Evolutionary conservation across 2,113 vertebrate genomes (phyloP).

Genomic region (Prionailurus viverrinus): DNA sequence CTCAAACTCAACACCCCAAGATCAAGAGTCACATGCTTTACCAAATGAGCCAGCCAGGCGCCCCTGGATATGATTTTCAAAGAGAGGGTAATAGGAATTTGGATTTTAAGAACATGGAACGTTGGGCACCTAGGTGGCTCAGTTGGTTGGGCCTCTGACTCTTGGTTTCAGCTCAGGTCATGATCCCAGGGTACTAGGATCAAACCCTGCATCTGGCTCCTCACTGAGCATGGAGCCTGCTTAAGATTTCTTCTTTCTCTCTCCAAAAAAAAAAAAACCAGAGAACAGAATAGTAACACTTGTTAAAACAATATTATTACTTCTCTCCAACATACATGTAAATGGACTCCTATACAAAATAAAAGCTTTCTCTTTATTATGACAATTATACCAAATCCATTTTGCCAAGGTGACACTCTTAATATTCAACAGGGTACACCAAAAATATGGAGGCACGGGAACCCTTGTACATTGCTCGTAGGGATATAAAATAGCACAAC

Average conservation of each 20-base stretch:
- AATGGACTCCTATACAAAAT: background rate
- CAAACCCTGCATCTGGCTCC: too few species aligned
- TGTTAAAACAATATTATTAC: constrained; percentile 34
- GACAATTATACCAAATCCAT: background rate
- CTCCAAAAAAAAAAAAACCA: too few species aligned
- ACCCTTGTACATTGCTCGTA: background rate
- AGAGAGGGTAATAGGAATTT: background rate
- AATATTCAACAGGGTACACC: constrained; percentile 33
- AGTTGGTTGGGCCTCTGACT: too few species aligned
- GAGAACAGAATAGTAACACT: background rate
- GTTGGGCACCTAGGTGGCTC: too few species aligned
- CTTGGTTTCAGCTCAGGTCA: too few species aligned
- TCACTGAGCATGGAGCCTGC: too few species aligned
- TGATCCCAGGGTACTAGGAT: too few species aligned
- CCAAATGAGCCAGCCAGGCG: too few species aligned
- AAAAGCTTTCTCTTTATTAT: background rate
- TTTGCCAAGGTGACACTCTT: background rate
- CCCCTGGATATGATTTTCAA: too few species aligned
- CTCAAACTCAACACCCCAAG: too few species aligned
- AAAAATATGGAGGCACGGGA: background rate
- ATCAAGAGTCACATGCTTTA: too few species aligned
- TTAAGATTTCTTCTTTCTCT: too few species aligned
- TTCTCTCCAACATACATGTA: background rate
- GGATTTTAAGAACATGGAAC: constrained; percentile 26
- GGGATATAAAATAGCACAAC: background rate